phyloP scores from a whole-genome alignment of 1,140 invertebrate species.

The Tetramorium simillimum region DNA sequence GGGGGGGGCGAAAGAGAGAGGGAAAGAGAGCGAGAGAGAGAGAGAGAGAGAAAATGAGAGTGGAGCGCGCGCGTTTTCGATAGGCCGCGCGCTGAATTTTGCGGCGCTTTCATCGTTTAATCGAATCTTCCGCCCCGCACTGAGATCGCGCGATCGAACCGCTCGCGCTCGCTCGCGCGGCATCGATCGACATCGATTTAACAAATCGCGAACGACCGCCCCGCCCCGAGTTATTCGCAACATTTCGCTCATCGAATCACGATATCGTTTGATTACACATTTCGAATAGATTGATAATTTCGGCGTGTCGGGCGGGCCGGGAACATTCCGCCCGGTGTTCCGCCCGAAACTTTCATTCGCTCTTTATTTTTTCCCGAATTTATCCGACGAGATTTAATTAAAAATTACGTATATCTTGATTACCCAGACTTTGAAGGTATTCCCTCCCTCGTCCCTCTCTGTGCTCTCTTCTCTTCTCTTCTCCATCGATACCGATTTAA shows the following conservation, averaged over 20 bases:
- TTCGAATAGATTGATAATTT: constrained; percentile 57
- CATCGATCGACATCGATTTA: constrained; percentile 40
- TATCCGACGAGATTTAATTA: background rate
- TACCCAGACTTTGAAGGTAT: background rate
- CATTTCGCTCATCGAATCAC: constrained; percentile 55
- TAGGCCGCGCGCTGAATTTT: constrained; percentile 54
- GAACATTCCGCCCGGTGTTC: background rate
- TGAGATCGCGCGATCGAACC: constrained; percentile 55
- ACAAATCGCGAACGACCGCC: constrained; percentile 15
- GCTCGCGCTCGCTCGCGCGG: background rate
- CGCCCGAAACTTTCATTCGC: background rate
- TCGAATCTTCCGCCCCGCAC: constrained; percentile 45
- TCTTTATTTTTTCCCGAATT: constrained; percentile 9
- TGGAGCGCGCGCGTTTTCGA: constrained; percentile 16
- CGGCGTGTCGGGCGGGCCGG: background rate
- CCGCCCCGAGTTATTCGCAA: constrained; percentile 21
- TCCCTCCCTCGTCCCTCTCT: background rate
- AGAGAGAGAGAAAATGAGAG: constrained; percentile 13
- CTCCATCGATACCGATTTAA: background rate
- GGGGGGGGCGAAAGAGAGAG: background rate
- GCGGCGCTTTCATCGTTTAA: constrained; percentile 55
- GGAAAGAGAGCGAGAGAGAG: background rate
- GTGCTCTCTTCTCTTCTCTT: background rate
- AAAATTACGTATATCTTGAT: background rate
- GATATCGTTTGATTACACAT: constrained; percentile 51